phyloP scores from a whole-genome alignment of 2,113 vertebrate species.

The Terrapene triunguis region DNA sequence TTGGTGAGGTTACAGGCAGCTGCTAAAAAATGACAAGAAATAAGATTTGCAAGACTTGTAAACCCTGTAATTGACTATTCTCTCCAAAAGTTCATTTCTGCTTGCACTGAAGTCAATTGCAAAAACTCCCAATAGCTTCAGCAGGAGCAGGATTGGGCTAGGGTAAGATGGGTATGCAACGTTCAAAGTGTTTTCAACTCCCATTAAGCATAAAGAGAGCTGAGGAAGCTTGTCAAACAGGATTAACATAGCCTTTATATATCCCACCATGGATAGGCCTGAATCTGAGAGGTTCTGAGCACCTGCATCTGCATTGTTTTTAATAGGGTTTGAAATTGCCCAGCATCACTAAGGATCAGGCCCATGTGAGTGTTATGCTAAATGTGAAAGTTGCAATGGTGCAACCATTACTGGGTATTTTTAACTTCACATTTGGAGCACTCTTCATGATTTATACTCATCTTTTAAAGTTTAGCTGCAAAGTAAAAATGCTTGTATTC shows the following conservation, averaged over 20 bases:
- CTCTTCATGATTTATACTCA: neutral
- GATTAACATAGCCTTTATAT: neutral
- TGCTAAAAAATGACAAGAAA: neutral
- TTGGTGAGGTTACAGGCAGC: neutral
- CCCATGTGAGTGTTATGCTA: neutral
- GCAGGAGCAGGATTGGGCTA: neutral
- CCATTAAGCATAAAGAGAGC: neutral
- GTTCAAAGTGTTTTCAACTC: neutral
- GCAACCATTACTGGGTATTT: conserved; percentile 30
- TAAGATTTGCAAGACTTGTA: neutral
- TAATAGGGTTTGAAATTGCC: conserved; percentile 24
- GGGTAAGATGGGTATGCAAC: neutral
- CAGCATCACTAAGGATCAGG: conserved; percentile 32
- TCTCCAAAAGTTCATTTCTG: neutral
- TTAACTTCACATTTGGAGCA: conserved; percentile 3
- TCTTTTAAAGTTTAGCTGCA: conserved; percentile 7
- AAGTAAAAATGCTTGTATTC: conserved; percentile 38
- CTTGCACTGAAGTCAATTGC: neutral
- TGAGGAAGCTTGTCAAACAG: neutral
- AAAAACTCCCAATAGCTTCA: neutral
- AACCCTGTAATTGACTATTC: neutral
- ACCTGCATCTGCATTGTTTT: neutral
- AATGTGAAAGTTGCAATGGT: conserved; percentile 56
- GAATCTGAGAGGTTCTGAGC: neutral
- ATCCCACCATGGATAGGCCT: neutral